Evolutionary conservation across 2,113 vertebrate species (phyloP), one percentile per base, ranked within the genome.

Genomic region (Poeciliopsis turrubarensis): DNA sequence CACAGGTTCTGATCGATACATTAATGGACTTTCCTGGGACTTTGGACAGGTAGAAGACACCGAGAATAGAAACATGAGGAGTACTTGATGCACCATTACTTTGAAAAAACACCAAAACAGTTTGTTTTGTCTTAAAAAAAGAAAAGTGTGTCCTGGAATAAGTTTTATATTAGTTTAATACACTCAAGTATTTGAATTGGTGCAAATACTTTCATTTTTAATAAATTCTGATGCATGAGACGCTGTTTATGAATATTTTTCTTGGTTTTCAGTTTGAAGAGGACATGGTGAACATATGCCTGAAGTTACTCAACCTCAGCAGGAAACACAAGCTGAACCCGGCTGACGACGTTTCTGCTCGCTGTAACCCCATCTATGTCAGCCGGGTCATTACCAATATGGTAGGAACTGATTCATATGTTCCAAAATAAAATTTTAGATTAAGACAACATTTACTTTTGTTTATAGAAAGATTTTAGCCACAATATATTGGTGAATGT

Each of bases 371-470:
- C 3, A 75, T 95, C 86, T 97, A 98, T 0, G 77, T 99, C 78
- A 77, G 96, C 69, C 85, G 97, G 2, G 88, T 97, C 12, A 65
- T 98, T 90, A 96, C 95, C 27, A 94, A 96, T 25, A 98, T 98
- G 96, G 97, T 99, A 87, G 87, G 94, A 70, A 65, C 8, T 4
- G 7, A 12, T 29, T 8, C 7, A 0, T 29, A 34, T 34, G 10
- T 34, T 9, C 1, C 32, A 34, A 10, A 10, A 10, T 64, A 9
- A 47, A 17, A 69, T 5, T 19, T 39, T n/a, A 19, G 65, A 8
- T 11, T 26, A 15, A 44, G 41, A 44, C 5, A 1, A 44, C 41
- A 17, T 44, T 44, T 15, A 44, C 41, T 44, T 44, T 44, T 0
- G 12, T 0, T 4, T 17, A 44, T 19, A 44, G 32, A 34, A 10